Conservation (phyloP, 2,888 invertebrate species). For the Parnassius mnemosyne region DNA sequence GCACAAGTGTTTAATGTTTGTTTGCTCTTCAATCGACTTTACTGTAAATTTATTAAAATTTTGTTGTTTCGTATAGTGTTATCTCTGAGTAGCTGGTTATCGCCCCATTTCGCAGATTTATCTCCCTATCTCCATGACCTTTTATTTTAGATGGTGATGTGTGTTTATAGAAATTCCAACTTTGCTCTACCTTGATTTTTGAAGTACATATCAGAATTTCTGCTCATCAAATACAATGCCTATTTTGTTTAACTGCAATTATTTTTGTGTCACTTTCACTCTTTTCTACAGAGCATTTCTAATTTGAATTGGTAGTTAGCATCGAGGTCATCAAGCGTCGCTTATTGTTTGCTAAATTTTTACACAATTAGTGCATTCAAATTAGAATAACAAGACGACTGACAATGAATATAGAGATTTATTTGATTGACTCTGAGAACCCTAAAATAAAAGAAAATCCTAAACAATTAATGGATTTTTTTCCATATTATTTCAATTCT, state of each 20-base stretch:
- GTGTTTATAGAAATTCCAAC: slow-evolving; percentile 22
- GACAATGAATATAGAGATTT: no score
- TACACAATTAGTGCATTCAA: background rate
- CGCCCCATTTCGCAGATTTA: slow-evolving; percentile 45
- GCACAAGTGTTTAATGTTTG: slow-evolving; percentile 37
- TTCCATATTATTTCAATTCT: background rate
- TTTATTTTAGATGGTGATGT: slow-evolving; percentile 16
- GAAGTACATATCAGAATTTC: slow-evolving; percentile 1
- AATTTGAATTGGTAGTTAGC: slow-evolving; percentile 13
- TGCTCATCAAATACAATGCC: slow-evolving; percentile 7
- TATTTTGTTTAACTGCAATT: slow-evolving; percentile 21
- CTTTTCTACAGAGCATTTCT: slow-evolving; percentile 20
- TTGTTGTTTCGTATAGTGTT: slow-evolving; percentile 41
- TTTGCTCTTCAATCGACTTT: slow-evolving; percentile 39
- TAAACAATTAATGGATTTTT: no score
- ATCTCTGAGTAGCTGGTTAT: slow-evolving; percentile 39
- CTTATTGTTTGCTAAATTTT: slow-evolving; percentile 15
- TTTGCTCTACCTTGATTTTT: slow-evolving; percentile 5
- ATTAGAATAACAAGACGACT: no score
- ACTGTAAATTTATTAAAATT: slow-evolving; percentile 36
- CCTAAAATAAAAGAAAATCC: no score
- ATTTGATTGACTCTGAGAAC: no score
- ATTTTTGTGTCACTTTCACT: slow-evolving; percentile 25
- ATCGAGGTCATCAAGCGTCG: slow-evolving; percentile 14
- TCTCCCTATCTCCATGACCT: slow-evolving; percentile 27